Conservation (phyloP, 2,797 vertebrate genomes). For the Choloepus didactylus region DNA sequence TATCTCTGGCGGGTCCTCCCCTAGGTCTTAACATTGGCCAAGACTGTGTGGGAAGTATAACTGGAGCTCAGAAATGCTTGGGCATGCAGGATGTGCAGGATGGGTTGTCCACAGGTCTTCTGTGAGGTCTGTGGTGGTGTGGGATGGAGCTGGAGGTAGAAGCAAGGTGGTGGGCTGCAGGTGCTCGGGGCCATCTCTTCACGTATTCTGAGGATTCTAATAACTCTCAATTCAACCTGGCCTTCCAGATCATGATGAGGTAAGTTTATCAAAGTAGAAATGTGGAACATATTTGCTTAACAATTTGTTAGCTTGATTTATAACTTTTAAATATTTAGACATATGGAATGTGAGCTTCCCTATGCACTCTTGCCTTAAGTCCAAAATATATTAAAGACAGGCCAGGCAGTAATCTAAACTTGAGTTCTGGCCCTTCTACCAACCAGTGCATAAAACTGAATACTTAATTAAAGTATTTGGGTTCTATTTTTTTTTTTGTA, state of each 20-base stretch:
- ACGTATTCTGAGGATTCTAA: background rate
- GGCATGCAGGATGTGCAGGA: background rate
- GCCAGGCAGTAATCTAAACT: background rate
- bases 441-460: background rate
- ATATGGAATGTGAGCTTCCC: background rate
- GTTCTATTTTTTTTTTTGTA: background rate
- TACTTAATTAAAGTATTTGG: background rate
- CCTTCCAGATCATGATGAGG: background rate
- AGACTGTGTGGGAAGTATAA: background rate
- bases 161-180: background rate
- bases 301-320: background rate
- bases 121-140: background rate
- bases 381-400: background rate
- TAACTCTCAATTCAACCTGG: background rate
- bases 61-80: background rate
- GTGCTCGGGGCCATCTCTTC: background rate
- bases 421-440: background rate
- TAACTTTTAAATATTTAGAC: constrained; percentile 3
- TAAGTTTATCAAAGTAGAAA: background rate
- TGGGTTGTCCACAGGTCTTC: background rate
- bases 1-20: background rate
- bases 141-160: background rate
- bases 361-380: background rate
- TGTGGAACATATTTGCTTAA: background rate
- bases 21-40: background rate